Evolutionary conservation across 1,140 invertebrate species (phyloP).

Genomic region (Leptopilina clavipes): DNA sequence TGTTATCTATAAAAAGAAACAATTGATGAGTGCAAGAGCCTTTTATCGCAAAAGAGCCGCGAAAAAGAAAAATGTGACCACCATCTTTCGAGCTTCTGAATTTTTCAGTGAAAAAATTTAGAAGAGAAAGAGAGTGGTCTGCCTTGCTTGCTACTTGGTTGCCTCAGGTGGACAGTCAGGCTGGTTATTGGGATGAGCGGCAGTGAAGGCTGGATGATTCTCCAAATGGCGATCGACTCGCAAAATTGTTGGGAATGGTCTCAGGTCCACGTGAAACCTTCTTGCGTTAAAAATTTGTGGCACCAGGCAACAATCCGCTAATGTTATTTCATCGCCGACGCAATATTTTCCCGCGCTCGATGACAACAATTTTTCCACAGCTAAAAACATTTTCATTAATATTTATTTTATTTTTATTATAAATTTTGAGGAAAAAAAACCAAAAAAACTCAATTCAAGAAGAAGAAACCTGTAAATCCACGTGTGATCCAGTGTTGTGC

Average conservation of each 20-base stretch:
- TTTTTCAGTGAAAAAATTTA: conserved; percentile 57
- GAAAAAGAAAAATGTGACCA: conserved; percentile 55
- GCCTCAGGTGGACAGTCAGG: conserved; percentile 93
- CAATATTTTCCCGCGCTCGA: conserved; percentile 93
- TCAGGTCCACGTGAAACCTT: conserved; percentile 93
- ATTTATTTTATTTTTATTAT: conserved; percentile 44
- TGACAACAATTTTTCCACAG: conserved; percentile 90
- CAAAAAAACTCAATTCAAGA: too few relatives aligned
- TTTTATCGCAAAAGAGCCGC: conserved; percentile 58
- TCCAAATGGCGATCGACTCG: conserved; percentile 90
- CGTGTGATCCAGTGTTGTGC: conserved; percentile 93
- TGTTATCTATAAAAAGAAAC: too few relatives aligned
- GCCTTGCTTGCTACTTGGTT: conserved; percentile 81
- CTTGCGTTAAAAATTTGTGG: conserved; percentile 95
- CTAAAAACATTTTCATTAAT: conserved; percentile 72
- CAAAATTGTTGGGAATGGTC: conserved; percentile 90
- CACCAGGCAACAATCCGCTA: conserved; percentile 96
- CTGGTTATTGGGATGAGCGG: conserved; percentile 90
- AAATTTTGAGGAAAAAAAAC: too few relatives aligned
- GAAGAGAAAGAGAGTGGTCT: conserved; percentile 75
- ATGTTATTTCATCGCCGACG: conserved; percentile 93
- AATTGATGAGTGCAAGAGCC: conserved; percentile 39
- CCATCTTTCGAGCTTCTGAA: conserved; percentile 57
- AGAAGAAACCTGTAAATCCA: conserved; percentile 82
- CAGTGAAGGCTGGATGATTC: conserved; percentile 90